Evolutionary conservation across 2,888 invertebrate species (phyloP).

Genomic region (Drosophila atripex): DNA sequence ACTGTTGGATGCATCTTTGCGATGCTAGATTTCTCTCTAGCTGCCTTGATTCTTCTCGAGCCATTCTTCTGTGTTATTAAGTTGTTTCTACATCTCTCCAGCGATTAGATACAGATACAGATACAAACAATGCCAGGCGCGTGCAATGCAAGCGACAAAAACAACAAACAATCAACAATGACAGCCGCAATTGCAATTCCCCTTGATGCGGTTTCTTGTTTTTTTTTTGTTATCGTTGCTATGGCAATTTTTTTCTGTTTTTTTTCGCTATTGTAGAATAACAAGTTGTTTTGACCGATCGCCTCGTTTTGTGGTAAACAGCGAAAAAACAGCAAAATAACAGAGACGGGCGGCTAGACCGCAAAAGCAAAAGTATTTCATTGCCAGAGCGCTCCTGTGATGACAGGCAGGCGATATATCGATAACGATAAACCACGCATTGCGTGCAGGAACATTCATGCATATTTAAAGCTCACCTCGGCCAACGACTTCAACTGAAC

Average conservation of each 20-base stretch:
- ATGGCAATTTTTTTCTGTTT: slow-evolving; percentile 37
- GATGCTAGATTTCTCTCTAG: neutral
- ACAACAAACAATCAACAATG: slow-evolving; percentile 24
- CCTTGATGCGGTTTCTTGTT: slow-evolving; percentile 46
- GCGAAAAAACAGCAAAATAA: slow-evolving; percentile 55
- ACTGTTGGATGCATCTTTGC: neutral
- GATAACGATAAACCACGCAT: slow-evolving; percentile 62
- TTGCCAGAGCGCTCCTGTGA: slow-evolving; percentile 51
- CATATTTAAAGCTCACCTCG: slow-evolving; percentile 41
- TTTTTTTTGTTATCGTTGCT: slow-evolving; percentile 36
- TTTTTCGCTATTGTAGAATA: slow-evolving; percentile 53
- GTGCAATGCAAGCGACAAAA: slow-evolving; percentile 55
- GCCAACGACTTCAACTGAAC: slow-evolving; percentile 49
- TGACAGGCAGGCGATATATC: slow-evolving; percentile 25
- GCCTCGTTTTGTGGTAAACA: slow-evolving; percentile 60
- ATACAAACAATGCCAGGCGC: slow-evolving; percentile 36
- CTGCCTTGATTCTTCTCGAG: neutral
- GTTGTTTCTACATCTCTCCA: slow-evolving; percentile 18
- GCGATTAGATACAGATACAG: slow-evolving; percentile 24
- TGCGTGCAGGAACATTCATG: slow-evolving; percentile 44
- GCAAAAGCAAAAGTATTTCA: slow-evolving; percentile 58
- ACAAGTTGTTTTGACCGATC: slow-evolving; percentile 75
- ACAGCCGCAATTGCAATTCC: slow-evolving; percentile 37
- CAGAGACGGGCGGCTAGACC: neutral
- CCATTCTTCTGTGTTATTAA: neutral